phyloP scores from a whole-genome alignment of 2,888 invertebrate genomes.

The Apamea monoglypha region DNA sequence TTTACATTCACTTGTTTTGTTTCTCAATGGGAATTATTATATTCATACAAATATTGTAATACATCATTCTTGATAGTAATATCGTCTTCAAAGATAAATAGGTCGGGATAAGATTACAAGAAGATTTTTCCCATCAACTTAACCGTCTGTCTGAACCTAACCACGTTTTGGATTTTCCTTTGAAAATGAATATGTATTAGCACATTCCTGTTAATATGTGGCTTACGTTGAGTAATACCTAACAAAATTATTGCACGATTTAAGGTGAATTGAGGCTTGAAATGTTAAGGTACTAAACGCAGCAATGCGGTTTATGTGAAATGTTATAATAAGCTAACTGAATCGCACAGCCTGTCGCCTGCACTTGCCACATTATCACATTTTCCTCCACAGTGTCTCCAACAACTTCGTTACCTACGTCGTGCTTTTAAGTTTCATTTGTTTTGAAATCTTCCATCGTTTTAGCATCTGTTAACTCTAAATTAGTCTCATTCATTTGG shows the following conservation, averaged over 20 bases:
- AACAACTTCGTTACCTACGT: not conserved
- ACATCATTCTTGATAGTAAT: constrained; percentile 2
- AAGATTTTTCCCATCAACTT: not conserved
- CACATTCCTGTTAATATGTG: not conserved
- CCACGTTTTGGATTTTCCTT: not conserved
- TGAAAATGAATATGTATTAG: not conserved
- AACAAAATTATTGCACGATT: constrained; percentile 23
- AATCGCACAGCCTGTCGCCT: constrained; percentile 11
- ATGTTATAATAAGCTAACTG: constrained; percentile 26
- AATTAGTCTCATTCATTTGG: not conserved
- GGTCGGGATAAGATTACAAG: constrained; percentile 20
- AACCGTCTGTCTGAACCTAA: not conserved
- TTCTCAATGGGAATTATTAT: constrained; percentile 16
- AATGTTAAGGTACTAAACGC: constrained; percentile 26
- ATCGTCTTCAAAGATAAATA: constrained; percentile 9
- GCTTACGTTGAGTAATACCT: not conserved
- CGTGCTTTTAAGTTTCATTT: not conserved
- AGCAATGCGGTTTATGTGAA: constrained; percentile 30
- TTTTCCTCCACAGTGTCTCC: constrained; percentile 23
- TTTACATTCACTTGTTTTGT: constrained; percentile 34
- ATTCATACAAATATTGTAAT: constrained; percentile 8
- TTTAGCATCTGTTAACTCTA: not conserved
- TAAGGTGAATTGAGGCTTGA: constrained; percentile 14
- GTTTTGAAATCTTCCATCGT: not conserved
- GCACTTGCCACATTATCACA: constrained; percentile 26